Percentiles rank a stretch among this genome's conserved stretches.
These are phyloP conservation scores for Felis catus DNA, from an alignment of 2,113 vertebrate species.

Conservation along the genomic window DNA sequence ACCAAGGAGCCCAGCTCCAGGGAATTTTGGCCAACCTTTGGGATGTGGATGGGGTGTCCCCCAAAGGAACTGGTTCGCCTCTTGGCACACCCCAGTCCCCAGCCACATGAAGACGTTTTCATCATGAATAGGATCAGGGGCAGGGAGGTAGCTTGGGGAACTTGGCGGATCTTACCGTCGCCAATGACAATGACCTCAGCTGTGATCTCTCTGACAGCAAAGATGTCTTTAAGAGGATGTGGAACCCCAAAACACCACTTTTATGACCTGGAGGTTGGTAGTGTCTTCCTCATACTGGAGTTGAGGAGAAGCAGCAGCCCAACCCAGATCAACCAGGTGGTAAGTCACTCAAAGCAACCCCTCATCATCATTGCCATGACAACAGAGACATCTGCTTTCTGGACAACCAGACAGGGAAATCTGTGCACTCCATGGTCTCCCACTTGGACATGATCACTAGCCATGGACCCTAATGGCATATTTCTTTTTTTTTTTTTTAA, in stretches of 20 bases:
- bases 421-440: constrained; percentile 93
- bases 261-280: constrained; percentile 90
- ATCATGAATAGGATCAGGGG: constrained; percentile 93
- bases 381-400: constrained; percentile 93
- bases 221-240: constrained; percentile 93
- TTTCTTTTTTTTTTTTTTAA: constrained; percentile 83
- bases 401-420: constrained; percentile 92
- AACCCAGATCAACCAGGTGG: constrained; percentile 92
- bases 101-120: constrained; percentile 91
- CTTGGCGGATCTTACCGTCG: constrained; percentile 94
- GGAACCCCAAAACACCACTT: constrained; percentile 91
- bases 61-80: constrained; percentile 86
- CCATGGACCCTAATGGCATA: constrained; percentile 92
- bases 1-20: not conserved
- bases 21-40: constrained; percentile 76
- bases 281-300: constrained; percentile 87
- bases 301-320: constrained; percentile 84
- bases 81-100: constrained; percentile 86
- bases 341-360: constrained; percentile 90
- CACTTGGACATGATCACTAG: constrained; percentile 93
- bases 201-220: constrained; percentile 91
- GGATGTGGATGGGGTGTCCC: constrained; percentile 84
- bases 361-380: constrained; percentile 92
- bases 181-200: constrained; percentile 94
- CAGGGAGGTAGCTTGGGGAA: constrained; percentile 94